These are phyloP conservation scores for Mellilla xanthometata DNA, from an alignment of 2,888 invertebrate genomes.

Conservation along the genomic window DNA sequence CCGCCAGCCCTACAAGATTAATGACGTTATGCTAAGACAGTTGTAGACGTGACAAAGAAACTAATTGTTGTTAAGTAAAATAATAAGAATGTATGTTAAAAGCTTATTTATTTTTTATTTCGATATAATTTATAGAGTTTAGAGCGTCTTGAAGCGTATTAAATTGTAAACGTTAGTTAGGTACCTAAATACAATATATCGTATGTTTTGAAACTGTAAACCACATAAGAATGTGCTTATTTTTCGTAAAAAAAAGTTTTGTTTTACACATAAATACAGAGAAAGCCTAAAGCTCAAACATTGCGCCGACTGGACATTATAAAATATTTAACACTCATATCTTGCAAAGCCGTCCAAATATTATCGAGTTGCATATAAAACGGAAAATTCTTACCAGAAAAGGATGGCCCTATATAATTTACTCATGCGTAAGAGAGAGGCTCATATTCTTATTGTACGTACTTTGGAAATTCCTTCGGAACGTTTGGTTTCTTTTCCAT, in stretches of 20 bases:
- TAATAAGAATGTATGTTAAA: constrained; percentile 40
- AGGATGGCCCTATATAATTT: constrained; percentile 52
- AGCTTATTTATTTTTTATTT: not conserved
- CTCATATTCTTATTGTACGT: constrained; percentile 65
- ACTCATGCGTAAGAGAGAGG: constrained; percentile 59
- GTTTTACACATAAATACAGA: not conserved
- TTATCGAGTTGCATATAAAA: constrained; percentile 79
- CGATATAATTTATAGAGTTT: too few species aligned
- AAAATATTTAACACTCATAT: constrained; percentile 80
- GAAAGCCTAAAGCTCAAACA: constrained; percentile 38
- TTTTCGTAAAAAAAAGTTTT: not conserved
- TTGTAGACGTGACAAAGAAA: constrained; percentile 73
- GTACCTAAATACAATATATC: too few species aligned
- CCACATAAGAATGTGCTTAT: not conserved
- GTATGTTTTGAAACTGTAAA: too few species aligned
- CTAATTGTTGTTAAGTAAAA: constrained; percentile 59
- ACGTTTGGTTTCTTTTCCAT: constrained; percentile 79
- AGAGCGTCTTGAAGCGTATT: too few species aligned
- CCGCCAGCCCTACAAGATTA: constrained; percentile 77
- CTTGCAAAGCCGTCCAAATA: constrained; percentile 71
- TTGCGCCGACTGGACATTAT: constrained; percentile 69
- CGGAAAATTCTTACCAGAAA: constrained; percentile 63
- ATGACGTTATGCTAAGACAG: constrained; percentile 75
- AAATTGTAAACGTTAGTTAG: too few species aligned
- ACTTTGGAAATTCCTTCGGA: constrained; percentile 77